Evolutionary conservation across 2,888 invertebrate genomes (phyloP), one percentile per base, ranked within the genome.

Genomic region (Onchidella celtica): DNA sequence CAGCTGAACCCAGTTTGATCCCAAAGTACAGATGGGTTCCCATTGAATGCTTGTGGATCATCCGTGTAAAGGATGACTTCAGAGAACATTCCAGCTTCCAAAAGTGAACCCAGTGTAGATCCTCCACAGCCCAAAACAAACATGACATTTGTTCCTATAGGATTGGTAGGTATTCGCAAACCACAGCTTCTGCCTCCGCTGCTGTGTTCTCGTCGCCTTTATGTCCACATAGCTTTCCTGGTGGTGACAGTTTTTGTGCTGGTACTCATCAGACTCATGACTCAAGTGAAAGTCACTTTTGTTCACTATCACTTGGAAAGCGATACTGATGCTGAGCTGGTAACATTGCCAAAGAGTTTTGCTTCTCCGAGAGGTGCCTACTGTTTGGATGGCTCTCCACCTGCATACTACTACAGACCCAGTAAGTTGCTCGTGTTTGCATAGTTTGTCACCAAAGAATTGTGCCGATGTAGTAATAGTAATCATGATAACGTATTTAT

Each of bases 361-460:
- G 83, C 86, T 11, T 21, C 72, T 17, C 17, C 80, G 1, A 70
- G 83, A 57, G 83, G 84, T 32, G 89, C 89, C 0, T 80, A 73
- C 47, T 89, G 89, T 68, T 65, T 89, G 29, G 89, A 89, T 84
- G 89, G 89, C 1, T 86, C 89, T 14, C 84, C 88, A n/a, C 88
- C 89, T n/a, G 89, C 86, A 21, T 89, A 86, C 82, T 88, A 87
- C 68, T 85, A 87, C 57, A 82, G 88, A 80, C 81, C 85, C 36
- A 86, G 89, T 89, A 84, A 85, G 84, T 73, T 17, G 3, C 17
- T 6, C 47, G 6, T 17, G 47, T 6, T 47, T 47, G 47, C 17
- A 47, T n/a, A n/a, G n/a, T n/a, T n/a, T n/a, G n/a, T n/a, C n/a
- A n/a, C n/a, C n/a, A n/a, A n/a, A n/a, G n/a, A n/a, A n/a, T n/a